Base-by-base conservation (phyloP, 2,113 vertebrate genomes). In the Corynorhinus townsendii region DNA sequence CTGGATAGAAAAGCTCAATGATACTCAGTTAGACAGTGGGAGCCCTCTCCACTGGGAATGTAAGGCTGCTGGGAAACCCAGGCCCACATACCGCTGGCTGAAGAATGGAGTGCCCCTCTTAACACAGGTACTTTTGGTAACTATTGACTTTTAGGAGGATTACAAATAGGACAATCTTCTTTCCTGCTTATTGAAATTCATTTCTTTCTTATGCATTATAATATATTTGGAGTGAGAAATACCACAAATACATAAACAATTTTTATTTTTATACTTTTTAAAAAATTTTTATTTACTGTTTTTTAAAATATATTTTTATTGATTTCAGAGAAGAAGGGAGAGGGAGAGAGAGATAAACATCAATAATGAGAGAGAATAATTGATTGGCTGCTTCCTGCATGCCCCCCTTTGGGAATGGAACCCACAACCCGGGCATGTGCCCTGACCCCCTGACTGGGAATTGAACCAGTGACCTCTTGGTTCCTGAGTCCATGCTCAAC, bases 21-120 rank as follows among this genome's bases (percentile, higher is more conserved):
- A 99, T n/a, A 99, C 99, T 43, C 99, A 99, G 17, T 91, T 99
- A 94, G 99, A 99, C 98, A 99, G 99, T 5, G 99, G 99, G 47
- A 99, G 99, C 82, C 98, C 97, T 69, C 99, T 99, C 79, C 98
- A 97, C 15, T 99, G 99, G 99, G 99, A 99, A 94, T 99, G 99
- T 94, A 99, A 99, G 97, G 99, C 99, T 69, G 98, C 97, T 1
- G 99, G 99, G 84, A 99, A 99, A 91, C 99, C 99, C 93, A 97
- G 99, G 49, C 99, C 99, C 91, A 99, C 99, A 0, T 99, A 99
- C 96, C 99, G 97, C 43, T 99, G 99, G 99, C 98, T 99, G 64
- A 99, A 98, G 97, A 99, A 99, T 15, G 99, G 99, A 91, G 85
- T 52, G 86, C 98, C 99, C 80, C 97, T 99, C 91, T 96, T 97